These are phyloP conservation scores for Smutsia temminckii DNA, from an alignment of 2,797 vertebrate genomes.

Conservation along the genomic window DNA sequence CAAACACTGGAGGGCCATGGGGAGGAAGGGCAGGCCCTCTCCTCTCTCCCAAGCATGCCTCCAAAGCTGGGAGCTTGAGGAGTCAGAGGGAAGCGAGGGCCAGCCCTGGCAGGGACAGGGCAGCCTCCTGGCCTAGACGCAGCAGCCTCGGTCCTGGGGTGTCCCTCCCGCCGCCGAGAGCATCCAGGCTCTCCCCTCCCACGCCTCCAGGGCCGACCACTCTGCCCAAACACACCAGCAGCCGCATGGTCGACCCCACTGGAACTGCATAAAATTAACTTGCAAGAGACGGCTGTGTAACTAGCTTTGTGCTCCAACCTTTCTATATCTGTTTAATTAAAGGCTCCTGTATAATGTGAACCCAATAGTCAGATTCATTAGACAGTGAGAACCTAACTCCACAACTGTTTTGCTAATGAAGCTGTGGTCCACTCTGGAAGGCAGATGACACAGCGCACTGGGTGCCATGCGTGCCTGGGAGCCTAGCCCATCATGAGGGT, in stretches of 20 bases:
- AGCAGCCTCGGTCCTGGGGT: not conserved
- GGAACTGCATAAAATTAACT: conserved; percentile 60
- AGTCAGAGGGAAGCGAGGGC: not conserved
- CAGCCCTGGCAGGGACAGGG: not conserved
- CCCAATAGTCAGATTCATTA: conserved; percentile 82
- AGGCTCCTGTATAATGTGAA: conserved; percentile 77
- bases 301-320: conserved; percentile 64
- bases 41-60: not conserved
- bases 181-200: not conserved
- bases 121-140: not conserved
- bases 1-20: not conserved
- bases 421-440: not conserved
- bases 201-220: not conserved
- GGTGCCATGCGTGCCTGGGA: not conserved
- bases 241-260: conserved; percentile 39
- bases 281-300: conserved; percentile 68
- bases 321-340: conserved; percentile 82
- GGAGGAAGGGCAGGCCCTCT: not conserved
- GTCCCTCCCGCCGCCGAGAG: not conserved
- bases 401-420: conserved; percentile 74
- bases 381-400: conserved; percentile 73
- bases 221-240: conserved; percentile 44
- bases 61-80: not conserved
- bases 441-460: not conserved
- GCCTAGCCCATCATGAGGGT: not conserved